Evolutionary conservation across 2,888 invertebrate genomes (phyloP).

Genomic region (Ecliptopera silaceata): DNA sequence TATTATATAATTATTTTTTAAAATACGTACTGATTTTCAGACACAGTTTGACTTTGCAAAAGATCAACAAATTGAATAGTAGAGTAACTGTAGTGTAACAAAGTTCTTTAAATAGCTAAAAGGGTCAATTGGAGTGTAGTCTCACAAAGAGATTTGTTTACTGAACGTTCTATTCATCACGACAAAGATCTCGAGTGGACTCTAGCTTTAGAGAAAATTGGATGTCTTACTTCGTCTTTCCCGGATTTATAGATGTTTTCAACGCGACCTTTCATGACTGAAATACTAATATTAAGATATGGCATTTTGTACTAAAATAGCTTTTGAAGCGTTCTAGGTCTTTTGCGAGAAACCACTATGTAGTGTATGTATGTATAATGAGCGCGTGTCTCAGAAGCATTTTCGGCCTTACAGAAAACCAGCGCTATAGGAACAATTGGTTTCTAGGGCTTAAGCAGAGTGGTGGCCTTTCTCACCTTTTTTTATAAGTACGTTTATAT

Average conservation of each 20-base stretch:
- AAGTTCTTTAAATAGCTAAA: constrained; percentile 52
- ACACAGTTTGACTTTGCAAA: neutral
- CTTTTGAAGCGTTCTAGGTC: no score
- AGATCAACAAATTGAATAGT: neutral
- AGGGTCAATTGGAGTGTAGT: constrained; percentile 58
- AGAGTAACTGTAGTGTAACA: constrained; percentile 1
- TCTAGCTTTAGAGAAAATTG: constrained; percentile 78
- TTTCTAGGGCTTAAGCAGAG: no score
- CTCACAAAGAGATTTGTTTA: constrained; percentile 71
- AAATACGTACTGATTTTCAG: no score
- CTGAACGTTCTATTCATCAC: constrained; percentile 72
- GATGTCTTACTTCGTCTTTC: constrained; percentile 70
- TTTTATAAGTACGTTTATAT: no score
- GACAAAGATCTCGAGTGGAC: constrained; percentile 73
- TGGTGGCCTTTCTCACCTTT: no score
- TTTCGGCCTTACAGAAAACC: no score
- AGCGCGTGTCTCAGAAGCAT: no score
- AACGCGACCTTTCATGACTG: constrained; percentile 33
- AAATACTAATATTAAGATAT: constrained; percentile 15
- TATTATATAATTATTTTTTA: no score
- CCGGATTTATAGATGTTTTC: constrained; percentile 71
- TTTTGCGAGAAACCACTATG: no score
- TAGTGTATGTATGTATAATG: no score
- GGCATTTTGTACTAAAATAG: constrained; percentile 4
- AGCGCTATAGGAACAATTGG: no score